Percentiles rank a stretch among this genome's conserved stretches.
Evolutionary conservation across 64 coral and sea anemone species (phyloP).

Genomic region (Pocillopora damicornis): DNA sequence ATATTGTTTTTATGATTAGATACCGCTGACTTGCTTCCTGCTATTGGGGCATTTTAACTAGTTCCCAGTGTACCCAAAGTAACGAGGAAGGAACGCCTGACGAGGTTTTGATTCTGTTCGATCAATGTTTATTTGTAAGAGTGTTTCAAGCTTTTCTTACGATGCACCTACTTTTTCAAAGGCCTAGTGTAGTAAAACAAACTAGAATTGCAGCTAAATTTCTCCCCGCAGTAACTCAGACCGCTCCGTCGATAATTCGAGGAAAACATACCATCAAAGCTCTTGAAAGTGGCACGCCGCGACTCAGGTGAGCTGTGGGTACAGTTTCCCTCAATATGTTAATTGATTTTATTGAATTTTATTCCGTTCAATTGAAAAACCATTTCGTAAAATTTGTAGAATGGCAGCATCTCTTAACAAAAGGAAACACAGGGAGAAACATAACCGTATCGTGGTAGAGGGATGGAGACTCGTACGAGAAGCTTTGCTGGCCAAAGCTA

Average conservation of each 20-base stretch:
- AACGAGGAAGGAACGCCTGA: no score
- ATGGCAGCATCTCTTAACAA: slow-evolving; percentile 66
- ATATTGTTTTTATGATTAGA: not conserved
- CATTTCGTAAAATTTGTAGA: slow-evolving; percentile 20
- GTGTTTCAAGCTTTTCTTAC: not conserved
- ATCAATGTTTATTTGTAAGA: no score
- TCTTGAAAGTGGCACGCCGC: slow-evolving; percentile 7
- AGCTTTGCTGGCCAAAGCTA: slow-evolving; percentile 47
- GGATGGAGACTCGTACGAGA: slow-evolving; percentile 67
- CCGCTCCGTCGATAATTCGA: not conserved
- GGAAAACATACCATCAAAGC: not conserved
- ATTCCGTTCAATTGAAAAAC: not conserved
- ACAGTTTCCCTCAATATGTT: not conserved
- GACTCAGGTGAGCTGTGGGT: not conserved
- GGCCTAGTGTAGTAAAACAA: not conserved
- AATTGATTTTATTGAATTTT: not conserved
- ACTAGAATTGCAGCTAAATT: not conserved
- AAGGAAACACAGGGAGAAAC: slow-evolving; percentile 66
- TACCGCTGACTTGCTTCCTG: not conserved
- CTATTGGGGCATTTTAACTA: not conserved
- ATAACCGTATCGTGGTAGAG: slow-evolving; percentile 61
- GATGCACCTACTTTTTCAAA: not conserved
- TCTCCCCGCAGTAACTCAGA: not conserved
- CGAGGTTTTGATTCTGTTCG: no score
- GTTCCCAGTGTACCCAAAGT: no score